Percentiles rank a stretch among this genome's conserved stretches.
Conservation (phyloP, 2,113 vertebrate genomes). For the Atherinomorus stipes region DNA sequence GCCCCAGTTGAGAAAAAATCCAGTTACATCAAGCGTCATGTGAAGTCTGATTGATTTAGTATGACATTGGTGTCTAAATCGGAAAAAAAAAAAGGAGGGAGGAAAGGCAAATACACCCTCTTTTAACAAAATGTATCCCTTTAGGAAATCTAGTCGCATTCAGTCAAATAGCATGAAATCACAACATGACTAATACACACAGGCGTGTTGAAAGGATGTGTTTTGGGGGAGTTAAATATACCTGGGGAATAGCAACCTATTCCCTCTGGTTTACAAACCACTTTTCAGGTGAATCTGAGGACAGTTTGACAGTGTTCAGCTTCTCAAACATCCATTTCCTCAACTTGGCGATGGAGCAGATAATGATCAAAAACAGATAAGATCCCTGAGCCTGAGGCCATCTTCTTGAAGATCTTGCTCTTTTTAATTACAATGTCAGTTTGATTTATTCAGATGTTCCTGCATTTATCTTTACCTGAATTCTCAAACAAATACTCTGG, state of each 20-base stretch:
- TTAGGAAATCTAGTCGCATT: not conserved
- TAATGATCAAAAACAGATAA: constrained; percentile 60
- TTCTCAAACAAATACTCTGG: constrained; percentile 14
- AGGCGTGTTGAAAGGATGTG: not conserved
- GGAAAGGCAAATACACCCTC: not conserved
- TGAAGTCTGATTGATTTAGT: not conserved
- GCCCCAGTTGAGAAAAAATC: not conserved
- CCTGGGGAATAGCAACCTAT: too few species aligned
- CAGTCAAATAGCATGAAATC: not conserved
- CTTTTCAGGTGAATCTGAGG: constrained; percentile 28
- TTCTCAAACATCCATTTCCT: constrained; percentile 62
- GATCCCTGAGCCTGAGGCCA: constrained; percentile 36
- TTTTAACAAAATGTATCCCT: not conserved
- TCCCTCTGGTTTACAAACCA: not conserved
- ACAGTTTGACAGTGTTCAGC: constrained; percentile 30
- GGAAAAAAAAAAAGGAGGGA: not conserved
- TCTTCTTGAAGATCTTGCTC: constrained; percentile 21
- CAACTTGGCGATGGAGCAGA: constrained; percentile 34
- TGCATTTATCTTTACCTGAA: constrained; percentile 22
- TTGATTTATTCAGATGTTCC: constrained; percentile 59
- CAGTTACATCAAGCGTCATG: not conserved
- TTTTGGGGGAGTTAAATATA: not conserved
- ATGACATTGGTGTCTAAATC: not conserved
- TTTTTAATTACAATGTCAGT: constrained; percentile 72
- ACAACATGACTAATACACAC: not conserved